Base-by-base conservation (phyloP, 2,797 vertebrate species). In the Semotilus atromaculatus region DNA sequence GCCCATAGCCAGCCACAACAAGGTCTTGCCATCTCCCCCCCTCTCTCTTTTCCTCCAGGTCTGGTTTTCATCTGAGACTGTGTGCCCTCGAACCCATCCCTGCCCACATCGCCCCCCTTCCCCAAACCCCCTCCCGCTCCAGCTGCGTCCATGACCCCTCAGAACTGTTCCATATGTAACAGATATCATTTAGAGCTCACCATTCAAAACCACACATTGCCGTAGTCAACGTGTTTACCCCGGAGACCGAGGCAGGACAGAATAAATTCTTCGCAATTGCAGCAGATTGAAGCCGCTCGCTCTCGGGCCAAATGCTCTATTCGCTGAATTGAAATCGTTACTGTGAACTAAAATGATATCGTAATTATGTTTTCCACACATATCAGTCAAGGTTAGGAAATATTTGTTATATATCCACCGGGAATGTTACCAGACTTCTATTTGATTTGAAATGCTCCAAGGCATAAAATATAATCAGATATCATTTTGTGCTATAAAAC, bases 21-120 rank as follows among this genome's bases (percentile, higher is more conserved):
- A 90, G 91, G 91, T 79, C 84, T 89, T 94, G 92, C 94, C 93
- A 94, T 92, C 92, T 88, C 91, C 91, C 88, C 89, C 80, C 87
- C 73, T 4, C 58, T 70, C 64, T 83, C 80, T 81, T 58, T 71
- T 45, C 45, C 85, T 85, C 67, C 62, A 80, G 78, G 78, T 89
- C 85, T 87, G 85, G 88, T 91, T 90, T 86, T 90, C 90, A 86
- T 89, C 87, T 82, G 48, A 66, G 58, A 66, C 80, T 82, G 84
- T 85, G 84, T 88, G 85, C 90, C 89, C 82, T 72, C 70, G 45
- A 85, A 77, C 86, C 85, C 87, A 86, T 72, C 34, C 87, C 88
- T 92, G 91, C 92, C 92, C 92, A 88, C 80, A 78, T 86, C 71
- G 75, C 87, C 88, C 88, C 86, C 84, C 16, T 60, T 70, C 60